phyloP scores from a whole-genome alignment of 2,888 invertebrate species.

The Nasonovia ribisnigri region DNA sequence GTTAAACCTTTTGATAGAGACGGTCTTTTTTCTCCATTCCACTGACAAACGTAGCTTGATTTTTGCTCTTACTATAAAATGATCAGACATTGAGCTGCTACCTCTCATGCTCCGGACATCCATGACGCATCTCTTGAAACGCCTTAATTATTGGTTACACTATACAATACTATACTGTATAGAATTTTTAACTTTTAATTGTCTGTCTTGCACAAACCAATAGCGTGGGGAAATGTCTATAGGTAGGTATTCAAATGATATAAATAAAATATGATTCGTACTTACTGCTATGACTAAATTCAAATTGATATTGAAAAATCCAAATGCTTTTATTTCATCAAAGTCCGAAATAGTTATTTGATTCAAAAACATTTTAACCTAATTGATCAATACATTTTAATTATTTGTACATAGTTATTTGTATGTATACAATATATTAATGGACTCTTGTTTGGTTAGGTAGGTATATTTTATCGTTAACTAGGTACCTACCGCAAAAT shows the following conservation, averaged over 20 bases:
- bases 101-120: too few relatives aligned
- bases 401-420: not conserved
- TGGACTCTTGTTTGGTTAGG: not conserved
- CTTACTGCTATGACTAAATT: not conserved
- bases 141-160: too few relatives aligned
- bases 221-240: not conserved
- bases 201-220: not conserved
- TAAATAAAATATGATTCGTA: not conserved
- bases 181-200: not conserved
- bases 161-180: too few relatives aligned
- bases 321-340: not conserved
- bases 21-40: too few relatives aligned
- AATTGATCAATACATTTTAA: not conserved
- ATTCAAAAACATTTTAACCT: conserved; percentile 10
- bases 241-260: too few relatives aligned
- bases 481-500: not conserved
- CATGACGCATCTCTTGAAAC: too few relatives aligned
- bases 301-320: conserved; percentile 24
- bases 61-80: too few relatives aligned
- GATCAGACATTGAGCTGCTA: too few relatives aligned
- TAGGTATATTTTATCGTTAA: not conserved
- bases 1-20: too few relatives aligned
- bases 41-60: too few relatives aligned
- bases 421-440: not conserved
- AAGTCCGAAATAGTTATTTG: not conserved